Evolutionary conservation across 1,140 invertebrate genomes (phyloP), one percentile per base, ranked within the genome.

Genomic region (Tetramorium parvispinum): DNA sequence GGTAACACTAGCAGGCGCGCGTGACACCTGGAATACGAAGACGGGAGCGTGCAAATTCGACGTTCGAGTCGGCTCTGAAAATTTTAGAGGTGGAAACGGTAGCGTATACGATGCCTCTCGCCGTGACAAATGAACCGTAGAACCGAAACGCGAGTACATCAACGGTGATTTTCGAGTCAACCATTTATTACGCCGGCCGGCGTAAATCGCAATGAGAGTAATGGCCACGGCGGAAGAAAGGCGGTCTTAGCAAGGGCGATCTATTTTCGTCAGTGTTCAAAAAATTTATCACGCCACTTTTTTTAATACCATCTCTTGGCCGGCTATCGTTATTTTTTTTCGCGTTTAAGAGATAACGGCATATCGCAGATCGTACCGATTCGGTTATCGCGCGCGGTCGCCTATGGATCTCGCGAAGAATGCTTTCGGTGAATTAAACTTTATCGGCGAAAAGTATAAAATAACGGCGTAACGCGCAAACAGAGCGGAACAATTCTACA

Each of bases 401-500:
- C 21, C 46, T 37, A 75, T 61, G 24, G 79, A 73, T 46, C 57
- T 73, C 27, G 68, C 43, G 68, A 21, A 73, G 79, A 75, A 75
- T 75, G 57, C 79, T 83, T 75, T 83, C 70, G 79, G 66, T 55
- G 79, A 83, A 83, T 83, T 83, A 83, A 83, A 70, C 79, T 83
- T 75, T 83, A 83, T 83, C 82, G 46, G 73, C 24, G 73, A 76
- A 65, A 85, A 85, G 82, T 85, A 85, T 77, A 85, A 85, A 85
- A 78, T 66, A 77, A 76, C 71, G 59, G 82, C 46, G 71, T 66
- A 73, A 75, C 81, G 81, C 55, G 82, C 82, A 85, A 85, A 65
- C 82, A 85, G 82, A 85, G 82, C 61, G 73, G 73, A 85, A 85
- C 82, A 83, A 83, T 83, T 83, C 73, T 63, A 55, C 82, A 65